Percentiles rank a stretch among this genome's conserved stretches.
These are phyloP conservation scores for Furcifer pardalis DNA, from an alignment of 2,797 vertebrate genomes.

Conservation along the genomic window DNA sequence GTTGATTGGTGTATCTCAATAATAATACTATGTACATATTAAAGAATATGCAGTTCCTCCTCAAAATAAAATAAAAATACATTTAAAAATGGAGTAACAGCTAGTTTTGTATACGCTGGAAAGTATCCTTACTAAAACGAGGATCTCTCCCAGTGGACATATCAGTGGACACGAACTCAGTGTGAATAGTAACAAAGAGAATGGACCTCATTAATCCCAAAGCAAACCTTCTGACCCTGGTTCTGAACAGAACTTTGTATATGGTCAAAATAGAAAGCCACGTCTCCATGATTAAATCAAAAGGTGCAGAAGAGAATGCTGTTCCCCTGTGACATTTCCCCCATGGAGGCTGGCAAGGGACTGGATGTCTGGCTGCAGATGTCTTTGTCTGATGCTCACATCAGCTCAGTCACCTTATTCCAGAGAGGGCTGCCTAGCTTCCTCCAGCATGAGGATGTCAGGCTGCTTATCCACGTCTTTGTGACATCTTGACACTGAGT, in stretches of 20 bases:
- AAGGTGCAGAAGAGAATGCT: not conserved
- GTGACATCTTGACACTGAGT: conserved; percentile 26
- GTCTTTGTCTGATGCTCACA: not conserved
- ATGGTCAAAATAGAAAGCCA: not conserved
- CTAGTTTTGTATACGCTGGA: too few species aligned
- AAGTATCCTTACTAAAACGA: not conserved
- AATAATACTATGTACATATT: too few species aligned
- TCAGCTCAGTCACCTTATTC: conserved; percentile 20
- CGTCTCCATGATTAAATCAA: not conserved
- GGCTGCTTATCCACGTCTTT: conserved; percentile 6
- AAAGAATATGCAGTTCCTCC: not conserved
- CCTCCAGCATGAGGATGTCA: not conserved
- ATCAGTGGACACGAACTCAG: not conserved
- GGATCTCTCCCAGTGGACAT: not conserved
- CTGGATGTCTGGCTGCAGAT: not conserved
- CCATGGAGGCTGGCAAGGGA: not conserved
- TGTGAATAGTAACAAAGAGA: not conserved
- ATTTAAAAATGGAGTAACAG: not conserved
- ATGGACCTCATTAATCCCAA: not conserved
- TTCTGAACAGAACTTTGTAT: not conserved
- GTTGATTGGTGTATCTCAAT: too few species aligned
- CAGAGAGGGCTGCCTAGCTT: not conserved
- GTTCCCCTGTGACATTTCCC: not conserved
- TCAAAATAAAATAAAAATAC: too few species aligned
- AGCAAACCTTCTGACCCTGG: not conserved